Conservation (phyloP, 2,888 invertebrate genomes). For the Sarcophaga variegata region DNA sequence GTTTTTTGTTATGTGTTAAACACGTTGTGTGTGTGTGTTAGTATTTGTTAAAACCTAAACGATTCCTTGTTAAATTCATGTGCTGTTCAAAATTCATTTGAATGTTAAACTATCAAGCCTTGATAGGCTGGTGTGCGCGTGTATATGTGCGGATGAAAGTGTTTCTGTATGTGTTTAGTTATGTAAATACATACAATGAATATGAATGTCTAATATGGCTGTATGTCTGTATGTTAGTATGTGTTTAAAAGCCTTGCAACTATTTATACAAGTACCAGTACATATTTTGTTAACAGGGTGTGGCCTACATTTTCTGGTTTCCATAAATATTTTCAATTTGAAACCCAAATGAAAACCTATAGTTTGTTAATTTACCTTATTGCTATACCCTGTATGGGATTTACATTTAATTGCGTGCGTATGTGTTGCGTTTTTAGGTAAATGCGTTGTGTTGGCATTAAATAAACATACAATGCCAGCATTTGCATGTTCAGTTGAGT, state of each 20-base stretch:
- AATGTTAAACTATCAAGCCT: constrained; percentile 2
- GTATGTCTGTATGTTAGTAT: not conserved
- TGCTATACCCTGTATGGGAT: too few relatives aligned
- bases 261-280: too few relatives aligned
- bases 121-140: too few relatives aligned
- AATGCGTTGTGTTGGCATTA: not conserved
- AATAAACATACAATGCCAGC: constrained; percentile 23
- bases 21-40: constrained; percentile 19
- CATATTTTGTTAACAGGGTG: too few relatives aligned
- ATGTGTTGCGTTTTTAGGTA: not conserved
- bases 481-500: constrained; percentile 21
- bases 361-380: too few relatives aligned
- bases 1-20: not conserved
- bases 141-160: not conserved
- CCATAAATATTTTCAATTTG: too few relatives aligned
- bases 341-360: too few relatives aligned
- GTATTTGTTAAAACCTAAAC: constrained; percentile 49
- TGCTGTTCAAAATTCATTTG: constrained; percentile 25
- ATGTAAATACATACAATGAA: not conserved
- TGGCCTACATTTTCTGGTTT: too few relatives aligned
- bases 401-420: not conserved
- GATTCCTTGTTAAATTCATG: constrained; percentile 39
- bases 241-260: not conserved
- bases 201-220: not conserved
- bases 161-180: not conserved